Percentiles rank a stretch among this genome's conserved stretches.
Evolutionary conservation across 2,113 vertebrate genomes (phyloP).

Genomic region (Chaenogobius annularis): DNA sequence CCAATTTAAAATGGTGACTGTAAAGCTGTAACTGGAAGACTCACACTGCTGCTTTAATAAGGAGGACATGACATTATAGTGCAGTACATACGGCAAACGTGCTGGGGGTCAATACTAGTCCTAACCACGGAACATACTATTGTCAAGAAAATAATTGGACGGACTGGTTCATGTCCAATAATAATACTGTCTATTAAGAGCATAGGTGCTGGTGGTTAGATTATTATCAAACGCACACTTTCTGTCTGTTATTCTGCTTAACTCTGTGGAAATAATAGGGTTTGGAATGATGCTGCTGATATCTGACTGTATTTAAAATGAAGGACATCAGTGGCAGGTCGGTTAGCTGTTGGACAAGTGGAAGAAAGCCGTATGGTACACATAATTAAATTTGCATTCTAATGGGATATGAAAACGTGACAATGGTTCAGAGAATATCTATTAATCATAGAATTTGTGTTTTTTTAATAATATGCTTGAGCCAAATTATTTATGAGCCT

Average conservation of each 20-base stretch:
- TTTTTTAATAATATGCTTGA: neutral
- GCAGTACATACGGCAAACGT: neutral
- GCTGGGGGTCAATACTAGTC: neutral
- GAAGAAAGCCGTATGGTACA: neutral
- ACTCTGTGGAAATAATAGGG: neutral
- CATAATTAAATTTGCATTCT: too few relatives aligned
- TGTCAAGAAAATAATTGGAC: neutral
- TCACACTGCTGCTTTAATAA: too few relatives aligned
- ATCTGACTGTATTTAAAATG: neutral
- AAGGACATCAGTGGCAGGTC: neutral
- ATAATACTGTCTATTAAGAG: neutral
- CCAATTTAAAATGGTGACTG: too few relatives aligned
- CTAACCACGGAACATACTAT: neutral
- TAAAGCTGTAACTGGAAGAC: too few relatives aligned
- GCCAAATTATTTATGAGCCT: neutral
- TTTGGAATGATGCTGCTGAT: neutral
- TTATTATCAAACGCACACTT: neutral
- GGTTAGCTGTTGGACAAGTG: too few relatives aligned
- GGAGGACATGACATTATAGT: neutral
- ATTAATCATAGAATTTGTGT: neutral
- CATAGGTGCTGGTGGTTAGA: neutral
- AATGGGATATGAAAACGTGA: too few relatives aligned
- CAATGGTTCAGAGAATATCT: neutral
- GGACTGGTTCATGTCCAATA: neutral
- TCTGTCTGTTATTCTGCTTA: neutral